Conservation (phyloP, 2,888 invertebrate genomes). For the Mesorhabditis sp. region DNA sequence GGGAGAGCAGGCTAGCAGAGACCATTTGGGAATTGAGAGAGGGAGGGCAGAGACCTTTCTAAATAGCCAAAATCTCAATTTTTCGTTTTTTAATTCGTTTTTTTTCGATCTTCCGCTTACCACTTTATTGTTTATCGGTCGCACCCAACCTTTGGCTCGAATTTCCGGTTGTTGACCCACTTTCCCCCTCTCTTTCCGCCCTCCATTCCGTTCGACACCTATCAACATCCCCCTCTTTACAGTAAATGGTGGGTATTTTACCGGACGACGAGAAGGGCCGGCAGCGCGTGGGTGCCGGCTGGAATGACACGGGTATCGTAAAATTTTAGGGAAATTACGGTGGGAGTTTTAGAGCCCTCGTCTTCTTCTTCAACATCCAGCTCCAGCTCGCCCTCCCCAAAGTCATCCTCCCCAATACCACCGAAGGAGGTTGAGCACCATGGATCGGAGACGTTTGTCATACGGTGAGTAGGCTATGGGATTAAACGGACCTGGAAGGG, state of each 20-base stretch:
- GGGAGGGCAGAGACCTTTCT: too few species aligned
- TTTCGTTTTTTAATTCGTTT: too few species aligned
- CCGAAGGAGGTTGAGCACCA: background rate
- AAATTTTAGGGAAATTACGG: background rate
- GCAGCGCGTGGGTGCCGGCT: background rate
- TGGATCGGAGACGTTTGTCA: constrained; percentile 1
- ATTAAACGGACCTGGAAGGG: background rate
- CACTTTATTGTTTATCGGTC: too few species aligned
- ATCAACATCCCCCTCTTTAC: too few species aligned
- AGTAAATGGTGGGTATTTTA: background rate
- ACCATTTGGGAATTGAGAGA: too few species aligned
- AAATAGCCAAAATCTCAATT: too few species aligned
- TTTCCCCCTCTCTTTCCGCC: too few species aligned
- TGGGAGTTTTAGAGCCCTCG: background rate
- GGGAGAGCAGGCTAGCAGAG: too few species aligned
- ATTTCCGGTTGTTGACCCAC: too few species aligned
- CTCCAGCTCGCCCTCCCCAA: background rate
- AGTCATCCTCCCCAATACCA: background rate
- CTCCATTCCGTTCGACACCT: too few species aligned
- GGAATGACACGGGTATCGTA: background rate
- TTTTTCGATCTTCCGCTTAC: too few species aligned
- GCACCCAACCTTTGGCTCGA: too few species aligned
- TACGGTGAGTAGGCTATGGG: background rate
- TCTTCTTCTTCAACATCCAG: background rate
- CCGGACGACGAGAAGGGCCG: background rate